Conservation (phyloP, 2,113 vertebrate genomes). For the Nansenia antarctica region DNA sequence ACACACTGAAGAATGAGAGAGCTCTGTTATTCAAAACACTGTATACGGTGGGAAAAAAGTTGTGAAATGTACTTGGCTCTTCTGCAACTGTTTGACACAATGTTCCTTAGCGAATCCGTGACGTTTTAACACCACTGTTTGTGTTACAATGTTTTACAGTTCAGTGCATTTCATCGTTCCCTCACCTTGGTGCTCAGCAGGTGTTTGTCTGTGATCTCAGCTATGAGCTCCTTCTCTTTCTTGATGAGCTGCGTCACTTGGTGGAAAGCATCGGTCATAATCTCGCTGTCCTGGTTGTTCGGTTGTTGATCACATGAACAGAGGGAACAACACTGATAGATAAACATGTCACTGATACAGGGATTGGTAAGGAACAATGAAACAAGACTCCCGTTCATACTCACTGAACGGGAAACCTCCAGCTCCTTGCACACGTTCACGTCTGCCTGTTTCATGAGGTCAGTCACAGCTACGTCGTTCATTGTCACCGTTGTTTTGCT, state of each 20-base stretch:
- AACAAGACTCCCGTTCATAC: neutral
- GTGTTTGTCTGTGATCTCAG: constrained; percentile 60
- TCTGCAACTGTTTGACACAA: too few species aligned
- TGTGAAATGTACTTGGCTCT: too few species aligned
- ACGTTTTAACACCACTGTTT: too few species aligned
- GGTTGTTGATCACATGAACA: too few species aligned
- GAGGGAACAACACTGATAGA: too few species aligned
- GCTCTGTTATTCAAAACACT: too few species aligned
- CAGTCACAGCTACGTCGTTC: constrained; percentile 56
- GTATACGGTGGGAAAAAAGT: too few species aligned
- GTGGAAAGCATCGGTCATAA: constrained; percentile 65
- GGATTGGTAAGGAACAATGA: neutral
- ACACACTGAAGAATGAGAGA: neutral
- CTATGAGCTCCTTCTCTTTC: constrained; percentile 69
- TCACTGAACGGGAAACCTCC: constrained; percentile 20
- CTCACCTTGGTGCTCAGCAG: constrained; percentile 69
- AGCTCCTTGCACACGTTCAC: constrained; percentile 70
- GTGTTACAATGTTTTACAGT: too few species aligned
- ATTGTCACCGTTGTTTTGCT: constrained; percentile 45
- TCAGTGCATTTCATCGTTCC: too few species aligned
- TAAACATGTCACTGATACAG: neutral
- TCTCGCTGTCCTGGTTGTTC: constrained; percentile 59
- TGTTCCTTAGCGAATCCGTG: too few species aligned
- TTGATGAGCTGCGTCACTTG: constrained; percentile 56
- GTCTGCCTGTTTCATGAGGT: constrained; percentile 68